A percentile compares a stretch with the other conserved stretches of the same genome.
Conservation (phyloP, 2,113 vertebrate genomes). For the Leptosomus discolor region DNA sequence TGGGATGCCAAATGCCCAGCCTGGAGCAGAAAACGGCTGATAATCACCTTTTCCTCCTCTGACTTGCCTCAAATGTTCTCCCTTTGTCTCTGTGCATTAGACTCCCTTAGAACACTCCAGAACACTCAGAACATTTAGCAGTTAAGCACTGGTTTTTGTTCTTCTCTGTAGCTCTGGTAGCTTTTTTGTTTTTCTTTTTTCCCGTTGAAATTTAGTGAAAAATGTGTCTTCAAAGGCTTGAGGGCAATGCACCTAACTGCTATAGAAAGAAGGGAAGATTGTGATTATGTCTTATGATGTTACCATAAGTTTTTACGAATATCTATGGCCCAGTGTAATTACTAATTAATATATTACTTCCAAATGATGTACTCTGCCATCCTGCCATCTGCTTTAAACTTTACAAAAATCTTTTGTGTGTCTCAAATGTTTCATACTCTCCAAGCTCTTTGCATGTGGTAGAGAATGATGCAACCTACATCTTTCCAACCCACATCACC, state of each 20-base stretch:
- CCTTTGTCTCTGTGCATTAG: fast-evolving
- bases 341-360: not conserved
- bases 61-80: not conserved
- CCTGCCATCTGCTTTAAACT: not conserved
- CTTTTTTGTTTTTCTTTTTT: not conserved
- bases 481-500: not conserved
- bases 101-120: too few relatives aligned
- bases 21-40: not conserved
- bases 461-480: not conserved
- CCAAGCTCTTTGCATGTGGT: not conserved
- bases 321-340: not conserved
- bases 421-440: not conserved
- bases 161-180: not conserved
- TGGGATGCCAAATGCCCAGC: not conserved
- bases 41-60: not conserved
- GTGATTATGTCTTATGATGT: not conserved
- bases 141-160: not conserved
- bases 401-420: not conserved
- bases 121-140: not conserved
- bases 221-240: not conserved
- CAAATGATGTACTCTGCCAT: not conserved
- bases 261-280: not conserved
- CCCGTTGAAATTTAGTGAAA: not conserved
- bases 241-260: not conserved
- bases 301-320: not conserved